Base-by-base conservation (phyloP, 2,113 vertebrate species). In the Macroglossus sobrinus region DNA sequence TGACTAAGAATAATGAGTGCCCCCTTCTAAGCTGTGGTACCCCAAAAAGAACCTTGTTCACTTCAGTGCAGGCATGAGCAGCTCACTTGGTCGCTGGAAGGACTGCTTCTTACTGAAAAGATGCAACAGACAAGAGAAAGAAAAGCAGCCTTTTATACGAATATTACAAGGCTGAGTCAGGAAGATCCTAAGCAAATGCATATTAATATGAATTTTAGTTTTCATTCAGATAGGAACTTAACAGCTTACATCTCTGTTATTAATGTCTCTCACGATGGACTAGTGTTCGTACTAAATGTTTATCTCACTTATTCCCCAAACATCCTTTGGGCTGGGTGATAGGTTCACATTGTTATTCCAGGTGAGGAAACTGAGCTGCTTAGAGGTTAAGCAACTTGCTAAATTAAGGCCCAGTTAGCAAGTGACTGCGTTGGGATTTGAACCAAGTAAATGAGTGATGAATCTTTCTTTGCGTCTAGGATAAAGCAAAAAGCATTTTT, bases 361-460 rank as follows among this genome's bases (percentile, higher is more conserved):
- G 82, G 33, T 89, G 21, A 93, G 80, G 92, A 90, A 92, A 78
- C 57, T 33, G 47, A 85, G 61, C 10, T 55, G 3, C 38, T 95
- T 47, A 85, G 53, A 81, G 35, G 55, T 84, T 89, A 95, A 95
- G 53, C 93, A 93, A 95, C 57, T 93, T 94, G 40, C 66, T 78
- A 84, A 96, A 61, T 89, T 74, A 94, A 84, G 76, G n/a, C 40
- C 33, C n/a, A 87, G 57, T 79, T 81, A 89, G 33, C 43, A 63
- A 95, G 35, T 76, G 64, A 74, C 78, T 93, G 87, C 78, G 53
- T 68, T 93, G 74, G 75, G 38, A 72, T 89, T 89, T 84, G 82
- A 93, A 97, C 82, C 74, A 91, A 89, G 63, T 59, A 88, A 74
- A 75, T 89, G 63, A 94, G 16, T 95, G 80, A 76, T 89, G 85